These are phyloP conservation scores for Drosophila sp. DNA, from an alignment of 1,140 invertebrate genomes.

Conservation along the genomic window DNA sequence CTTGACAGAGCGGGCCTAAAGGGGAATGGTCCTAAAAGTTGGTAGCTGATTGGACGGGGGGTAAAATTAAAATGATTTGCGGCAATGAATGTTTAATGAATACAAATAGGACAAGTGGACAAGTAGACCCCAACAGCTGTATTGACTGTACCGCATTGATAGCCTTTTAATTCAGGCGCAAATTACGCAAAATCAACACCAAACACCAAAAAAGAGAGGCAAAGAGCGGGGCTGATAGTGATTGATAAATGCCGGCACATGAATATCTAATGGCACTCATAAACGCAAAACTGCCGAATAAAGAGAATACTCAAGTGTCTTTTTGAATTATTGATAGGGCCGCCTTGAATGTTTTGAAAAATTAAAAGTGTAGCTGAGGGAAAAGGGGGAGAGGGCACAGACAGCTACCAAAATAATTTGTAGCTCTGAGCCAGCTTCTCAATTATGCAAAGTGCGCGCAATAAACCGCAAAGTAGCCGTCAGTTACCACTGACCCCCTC, in stretches of 20 bases:
- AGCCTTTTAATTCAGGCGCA: slow-evolving; percentile 76
- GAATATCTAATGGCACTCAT: slow-evolving; percentile 67
- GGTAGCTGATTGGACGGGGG: not conserved
- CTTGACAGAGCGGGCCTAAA: not conserved
- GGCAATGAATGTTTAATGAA: slow-evolving; percentile 74
- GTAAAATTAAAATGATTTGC: slow-evolving; percentile 64
- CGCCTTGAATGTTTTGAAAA: slow-evolving; percentile 34
- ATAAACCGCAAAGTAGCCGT: slow-evolving; percentile 78
- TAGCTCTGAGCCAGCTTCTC: slow-evolving; percentile 47
- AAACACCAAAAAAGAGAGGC: slow-evolving; percentile 28
- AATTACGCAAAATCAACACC: slow-evolving; percentile 80
- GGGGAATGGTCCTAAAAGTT: not conserved
- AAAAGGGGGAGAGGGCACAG: not conserved
- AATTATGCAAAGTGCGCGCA: slow-evolving; percentile 81
- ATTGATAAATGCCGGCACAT: slow-evolving; percentile 70
- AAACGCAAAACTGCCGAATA: slow-evolving; percentile 38
- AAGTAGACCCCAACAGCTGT: slow-evolving; percentile 50
- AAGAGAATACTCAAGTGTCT: slow-evolving; percentile 75
- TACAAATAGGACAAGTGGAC: slow-evolving; percentile 61
- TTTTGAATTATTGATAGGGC: slow-evolving; percentile 75
- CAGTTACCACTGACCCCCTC: slow-evolving; percentile 8
- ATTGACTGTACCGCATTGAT: slow-evolving; percentile 48
- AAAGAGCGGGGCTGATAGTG: slow-evolving; percentile 42
- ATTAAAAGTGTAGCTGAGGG: slow-evolving; percentile 50
- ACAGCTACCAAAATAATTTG: slow-evolving; percentile 70